A percentile compares a stretch with the other conserved stretches of the same genome.
These are phyloP conservation scores for Amphiprion percula DNA, from an alignment of 2,113 vertebrate species.

Conservation along the genomic window DNA sequence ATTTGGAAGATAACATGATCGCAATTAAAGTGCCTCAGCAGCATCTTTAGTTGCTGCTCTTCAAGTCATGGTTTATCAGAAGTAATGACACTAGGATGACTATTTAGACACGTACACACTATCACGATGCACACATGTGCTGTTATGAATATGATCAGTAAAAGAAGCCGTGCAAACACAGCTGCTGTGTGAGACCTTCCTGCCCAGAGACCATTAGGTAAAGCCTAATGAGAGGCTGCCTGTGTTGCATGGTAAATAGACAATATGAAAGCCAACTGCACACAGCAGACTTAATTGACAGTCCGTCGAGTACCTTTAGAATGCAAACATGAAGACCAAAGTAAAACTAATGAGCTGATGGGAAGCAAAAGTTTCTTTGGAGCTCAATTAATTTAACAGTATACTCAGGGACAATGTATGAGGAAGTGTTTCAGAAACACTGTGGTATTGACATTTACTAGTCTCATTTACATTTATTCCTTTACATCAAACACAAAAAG, in stretches of 20 bases:
- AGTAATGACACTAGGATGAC: too few species aligned
- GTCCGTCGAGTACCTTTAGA: constrained; percentile 18
- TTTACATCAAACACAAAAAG: background rate
- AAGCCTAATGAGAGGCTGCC: constrained; percentile 21
- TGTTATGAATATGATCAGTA: background rate
- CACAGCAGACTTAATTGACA: constrained; percentile 22
- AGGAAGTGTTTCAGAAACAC: background rate
- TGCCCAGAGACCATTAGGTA: constrained; percentile 27
- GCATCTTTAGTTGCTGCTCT: constrained; percentile 3
- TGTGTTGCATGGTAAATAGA: constrained; percentile 25
- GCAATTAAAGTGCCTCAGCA: background rate
- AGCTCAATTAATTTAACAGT: constrained; percentile 4
- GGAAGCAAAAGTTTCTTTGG: constrained; percentile 9
- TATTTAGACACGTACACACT: too few species aligned
- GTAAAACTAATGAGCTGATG: constrained; percentile 39
- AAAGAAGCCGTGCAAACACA: background rate
- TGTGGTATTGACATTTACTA: background rate
- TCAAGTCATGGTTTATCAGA: too few species aligned
- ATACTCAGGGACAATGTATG: background rate
- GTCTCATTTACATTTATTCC: background rate
- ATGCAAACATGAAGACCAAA: constrained; percentile 15
- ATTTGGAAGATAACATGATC: constrained; percentile 20
- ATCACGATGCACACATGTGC: background rate
- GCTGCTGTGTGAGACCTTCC: background rate
- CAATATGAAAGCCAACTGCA: constrained; percentile 6